Evolutionary conservation across 2,888 invertebrate species (phyloP), one percentile per base, ranked within the genome.

Genomic region (Nomada fucata): DNA sequence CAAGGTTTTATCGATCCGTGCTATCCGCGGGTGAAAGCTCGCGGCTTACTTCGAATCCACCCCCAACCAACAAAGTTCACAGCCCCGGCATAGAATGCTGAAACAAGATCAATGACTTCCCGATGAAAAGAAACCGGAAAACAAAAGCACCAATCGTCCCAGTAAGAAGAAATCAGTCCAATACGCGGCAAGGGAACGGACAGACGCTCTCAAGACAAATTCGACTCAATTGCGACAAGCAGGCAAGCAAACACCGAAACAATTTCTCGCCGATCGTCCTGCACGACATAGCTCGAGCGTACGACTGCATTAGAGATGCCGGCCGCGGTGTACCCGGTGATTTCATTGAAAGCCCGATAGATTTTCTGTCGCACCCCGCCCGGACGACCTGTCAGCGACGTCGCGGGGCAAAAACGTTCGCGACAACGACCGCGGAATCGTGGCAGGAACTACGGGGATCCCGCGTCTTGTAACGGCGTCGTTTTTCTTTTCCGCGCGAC

Each of bases 321-420:
- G 70, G 53, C 55, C 69, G 73, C 72, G 65, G 82, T 72, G 75
- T 79, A 70, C 70, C 78, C 59, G 65, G 72, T 73, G 71, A 79
- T 79, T 79, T 86, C 87, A 79, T 79, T 88, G 86, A 88, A 84
- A 82, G 64, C 84, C 74, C 81, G 88, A 88, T 88, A 88, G 86
- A 88, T 81, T 81, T 81, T 88, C 88, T 84, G 86, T 88, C 87
- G 86, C 77, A 79, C 77, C 86, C 82, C 74, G 85, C 88, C 84
- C 0, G 84, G 74, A 69, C 68, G 81, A 70, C 76, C 86, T 79
- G 86, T 86, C 87, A 72, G 42, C 67, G 52, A 59, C 71, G 53
- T 26, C 57, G 57, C 18, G 29, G 50, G 23, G 76, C 82, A 86
- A 86, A 86, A 86, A 82, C 87, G n/a, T 42, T 29, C 57, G 55